Evolutionary conservation across 2,797 vertebrate species (phyloP), one percentile per base, ranked within the genome.

Genomic region (Remorina albescens): DNA sequence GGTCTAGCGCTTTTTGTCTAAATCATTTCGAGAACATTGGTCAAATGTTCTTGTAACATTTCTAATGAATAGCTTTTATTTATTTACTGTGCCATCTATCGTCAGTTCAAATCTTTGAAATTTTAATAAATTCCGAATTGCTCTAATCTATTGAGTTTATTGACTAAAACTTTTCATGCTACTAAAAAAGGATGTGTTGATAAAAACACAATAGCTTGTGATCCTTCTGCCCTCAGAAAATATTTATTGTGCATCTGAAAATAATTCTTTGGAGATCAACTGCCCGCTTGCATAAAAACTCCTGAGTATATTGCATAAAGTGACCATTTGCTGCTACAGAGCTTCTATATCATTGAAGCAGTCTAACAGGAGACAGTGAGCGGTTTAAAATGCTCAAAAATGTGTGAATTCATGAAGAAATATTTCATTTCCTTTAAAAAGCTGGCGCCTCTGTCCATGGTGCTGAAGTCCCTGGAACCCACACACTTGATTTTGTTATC

Each of bases 381-480:
- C 19, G 2, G 2, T 65, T 60, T 13, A 42, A 67, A 71, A 54
- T 7, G 1, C 8, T 46, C 6, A 6, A 39, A 42, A 25, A 54
- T n/a, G 3, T 13, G 44, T 62, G 1, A 61, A 46, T 74, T 47
- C 0, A 30, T 53, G 2, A 64, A 2, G 16, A 16, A 58, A 16
- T 71, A 1, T 12, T 18, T 15, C 1, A 23, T 47, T 39, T 19
- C 19, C 32, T 54, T 62, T n/a, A 1, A 65, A n/a, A 76, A 57
- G 36, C 11, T 34, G 18, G n/a, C 50, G 55, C 39, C 83, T 86
- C 94, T 95, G 78, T 92, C 94, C 94, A 66, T 83, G 93, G 92
- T 94, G 82, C 94, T 95, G 92, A 94, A 91, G 41, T 59, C 2
- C n/a, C 30, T 19, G 13, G 1, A 21, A 18, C 44, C 16, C 21